Evolutionary conservation across 1,140 invertebrate species (phyloP), one percentile per base, ranked within the genome.

Genomic region (Atopsyche davidsoni): DNA sequence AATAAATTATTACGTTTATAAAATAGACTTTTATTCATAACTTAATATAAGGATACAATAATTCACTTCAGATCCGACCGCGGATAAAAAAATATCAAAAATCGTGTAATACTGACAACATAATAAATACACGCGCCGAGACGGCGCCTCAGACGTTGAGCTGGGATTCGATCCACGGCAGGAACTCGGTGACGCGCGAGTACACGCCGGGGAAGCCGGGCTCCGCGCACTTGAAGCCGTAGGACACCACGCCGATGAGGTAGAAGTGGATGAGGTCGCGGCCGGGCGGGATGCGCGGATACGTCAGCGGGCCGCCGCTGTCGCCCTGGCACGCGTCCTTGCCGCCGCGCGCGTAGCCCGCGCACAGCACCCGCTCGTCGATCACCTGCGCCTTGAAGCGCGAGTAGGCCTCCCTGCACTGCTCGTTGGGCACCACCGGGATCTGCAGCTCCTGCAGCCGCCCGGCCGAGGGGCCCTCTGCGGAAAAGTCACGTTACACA

Each of bases 321-420:
- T 92, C 89, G 14, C 89, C 89, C 75, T 88, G 83, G 61, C 89
- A 92, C 6, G 88, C 81, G 65, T 92, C 89, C 62, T 85, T 85
- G 13, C 83, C 83, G 0, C 87, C 88, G 2, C 62, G 50, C 17
- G 75, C 62, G 48, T 74, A 79, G 10, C 88, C 89, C 2, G 89
- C 91, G 61, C 90, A 94, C 1, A 93, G 25, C 6, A 88, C 78
- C 16, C 76, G 64, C 22, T 75, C 62, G 40, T 85, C 79, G 6
- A 89, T 83, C 1, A 80, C 62, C 16, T 78, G 68, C 10, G 61
- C 69, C 46, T 72, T 73, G 56, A 81, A 76, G 1, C 60, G 62
- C 2, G 59, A 59, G 60, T 82, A 92, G 4, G 79, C 79, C 2
- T 65, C 53, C 57, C 70, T 65, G 53, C 89, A 93, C 22, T 64